phyloP scores from a whole-genome alignment of 2,797 vertebrate genomes.

The Brotula barbata region DNA sequence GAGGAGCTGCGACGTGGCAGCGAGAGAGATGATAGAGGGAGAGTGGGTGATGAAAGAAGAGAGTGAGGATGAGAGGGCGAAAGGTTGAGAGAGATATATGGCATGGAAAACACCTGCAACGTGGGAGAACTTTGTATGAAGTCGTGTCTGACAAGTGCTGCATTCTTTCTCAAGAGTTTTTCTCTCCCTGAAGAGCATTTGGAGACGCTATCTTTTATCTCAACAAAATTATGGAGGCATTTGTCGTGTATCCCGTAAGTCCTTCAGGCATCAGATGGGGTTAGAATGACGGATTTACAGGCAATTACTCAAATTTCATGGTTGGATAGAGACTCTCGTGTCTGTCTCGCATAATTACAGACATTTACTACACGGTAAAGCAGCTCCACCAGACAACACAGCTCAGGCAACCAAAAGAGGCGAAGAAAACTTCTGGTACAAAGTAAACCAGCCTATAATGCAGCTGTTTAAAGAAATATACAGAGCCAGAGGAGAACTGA shows the following conservation, averaged over 20 bases:
- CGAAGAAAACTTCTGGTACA: background rate
- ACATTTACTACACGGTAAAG: conserved; percentile 22
- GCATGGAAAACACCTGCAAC: conserved; percentile 40
- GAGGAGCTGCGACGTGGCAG: conserved; percentile 18
- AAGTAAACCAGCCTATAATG: conserved; percentile 5
- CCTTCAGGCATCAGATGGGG: background rate
- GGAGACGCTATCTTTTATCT: background rate
- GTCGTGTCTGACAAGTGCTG: conserved; percentile 15
- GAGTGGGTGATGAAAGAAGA: conserved; percentile 6
- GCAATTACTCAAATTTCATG: background rate
- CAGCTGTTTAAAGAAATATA: no score
- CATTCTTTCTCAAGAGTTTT: conserved; percentile 2
- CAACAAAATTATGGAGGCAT: background rate
- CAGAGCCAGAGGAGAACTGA: no score
- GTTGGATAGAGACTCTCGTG: conserved; percentile 4
- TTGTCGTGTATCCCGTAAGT: background rate
- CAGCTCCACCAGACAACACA: conserved; percentile 35
- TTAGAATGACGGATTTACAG: background rate
- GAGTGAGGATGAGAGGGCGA: conserved; percentile 35
- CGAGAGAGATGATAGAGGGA: conserved; percentile 13
- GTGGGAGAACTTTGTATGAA: conserved; percentile 37
- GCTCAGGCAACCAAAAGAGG: conserved; percentile 7
- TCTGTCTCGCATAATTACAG: conserved; percentile 32
- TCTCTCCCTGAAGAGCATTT: conserved; percentile 14
- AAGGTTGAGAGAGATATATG: conserved; percentile 7